Evolutionary conservation across 1,140 invertebrate genomes (phyloP), one percentile per base, ranked within the genome.

Genomic region (Agrypnia vestita): DNA sequence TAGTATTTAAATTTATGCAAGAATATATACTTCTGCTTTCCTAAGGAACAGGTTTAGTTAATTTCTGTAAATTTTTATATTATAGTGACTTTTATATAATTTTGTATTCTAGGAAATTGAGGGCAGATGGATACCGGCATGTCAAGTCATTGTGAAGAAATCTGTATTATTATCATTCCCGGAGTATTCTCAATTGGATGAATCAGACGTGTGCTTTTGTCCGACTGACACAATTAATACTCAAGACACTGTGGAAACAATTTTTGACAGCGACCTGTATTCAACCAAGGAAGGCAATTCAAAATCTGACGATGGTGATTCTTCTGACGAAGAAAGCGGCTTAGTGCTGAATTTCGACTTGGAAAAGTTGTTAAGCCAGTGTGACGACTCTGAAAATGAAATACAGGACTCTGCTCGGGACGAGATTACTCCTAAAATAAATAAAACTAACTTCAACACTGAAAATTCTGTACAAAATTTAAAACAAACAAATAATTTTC

Each of bases 121-220:
- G 4, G 44, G 56, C 13, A 76, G 72, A 64, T 82, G 81, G 81
- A 73, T 82, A 13, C 81, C 81, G 55, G 73, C 81, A 9, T 82
- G 81, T 43, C 78, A 79, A 71, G 51, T 76, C 17, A 74, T 82
- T 11, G 56, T 80, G 13, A 77, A 80, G n/a, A 55, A 21, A 62
- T 62, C 46, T 8, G 17, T 35, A 3, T 35, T 73, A 4, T 3
- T 55, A 13, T n/a, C 19, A 12, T n/a, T 53, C 21, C 4, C 46
- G 7, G 47, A 11, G 25, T 17, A 11, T 53, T 35, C 43, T 69
- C 43, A 69, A 47, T 17, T 9, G 7, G 15, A 46, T 15, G 61
- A 64, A 64, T 35, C 35, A 13, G 46, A 69, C 11, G 21, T 69
- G 13, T 69, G 64, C 21, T 11, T 69, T 19, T 69, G 64, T 49